These are phyloP conservation scores for Mythimna ferrago DNA, from an alignment of 2,888 invertebrate species.

Conservation along the genomic window DNA sequence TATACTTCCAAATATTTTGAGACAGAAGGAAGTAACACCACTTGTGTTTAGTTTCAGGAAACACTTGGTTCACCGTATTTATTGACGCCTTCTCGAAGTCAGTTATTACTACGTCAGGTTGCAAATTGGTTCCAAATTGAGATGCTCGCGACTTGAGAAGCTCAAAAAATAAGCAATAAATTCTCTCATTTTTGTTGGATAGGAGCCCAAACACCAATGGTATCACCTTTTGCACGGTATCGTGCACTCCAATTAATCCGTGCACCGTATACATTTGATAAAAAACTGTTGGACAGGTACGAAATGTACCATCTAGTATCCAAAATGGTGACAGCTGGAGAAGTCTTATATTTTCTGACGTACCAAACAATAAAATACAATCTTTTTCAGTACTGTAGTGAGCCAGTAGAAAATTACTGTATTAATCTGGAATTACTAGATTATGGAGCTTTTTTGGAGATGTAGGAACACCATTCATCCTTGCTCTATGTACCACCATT, in stretches of 20 bases:
- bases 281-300: slow-evolving; percentile 12
- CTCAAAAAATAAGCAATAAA: slow-evolving; percentile 6
- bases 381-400: slow-evolving; percentile 26
- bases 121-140: slow-evolving; percentile 19
- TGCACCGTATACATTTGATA: slow-evolving; percentile 19
- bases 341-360: slow-evolving; percentile 16
- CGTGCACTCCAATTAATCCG: slow-evolving; percentile 16
- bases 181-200: not conserved
- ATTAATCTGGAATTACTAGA: slow-evolving; percentile 24
- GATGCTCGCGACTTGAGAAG: slow-evolving; percentile 20
- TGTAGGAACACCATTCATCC: slow-evolving; percentile 7
- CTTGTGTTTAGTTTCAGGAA: slow-evolving; percentile 11
- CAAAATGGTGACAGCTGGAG: slow-evolving; percentile 13
- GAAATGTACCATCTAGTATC: slow-evolving; percentile 26
- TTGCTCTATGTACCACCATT: slow-evolving; percentile 27
- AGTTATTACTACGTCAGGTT: slow-evolving; percentile 11
- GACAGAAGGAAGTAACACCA: slow-evolving; percentile 20
- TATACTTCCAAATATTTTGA: slow-evolving; percentile 25
- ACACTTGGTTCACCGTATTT: slow-evolving; percentile 21
- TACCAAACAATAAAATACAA: slow-evolving; percentile 29
- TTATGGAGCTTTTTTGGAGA: slow-evolving; percentile 14
- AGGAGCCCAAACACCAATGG: too few species aligned
- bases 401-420: slow-evolving; percentile 18
- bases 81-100: not conserved
- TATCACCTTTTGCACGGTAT: too few species aligned